Percentiles rank a stretch among this genome's conserved stretches.
Evolutionary conservation across 2,113 vertebrate species (phyloP).

Genomic region (Ictalurus furcatus): DNA sequence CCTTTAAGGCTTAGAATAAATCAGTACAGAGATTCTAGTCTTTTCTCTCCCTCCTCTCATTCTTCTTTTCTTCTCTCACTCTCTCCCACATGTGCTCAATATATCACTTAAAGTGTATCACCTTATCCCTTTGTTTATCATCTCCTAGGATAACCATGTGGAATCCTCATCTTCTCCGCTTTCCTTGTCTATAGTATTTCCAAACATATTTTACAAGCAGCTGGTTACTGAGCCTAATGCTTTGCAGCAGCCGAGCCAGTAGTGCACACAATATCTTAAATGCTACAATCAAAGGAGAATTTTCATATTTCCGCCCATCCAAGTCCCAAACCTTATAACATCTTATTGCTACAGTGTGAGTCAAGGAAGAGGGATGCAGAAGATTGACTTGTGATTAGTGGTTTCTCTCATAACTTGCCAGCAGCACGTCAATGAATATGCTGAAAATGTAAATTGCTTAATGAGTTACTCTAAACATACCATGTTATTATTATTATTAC

Average conservation of each 20-base stretch:
- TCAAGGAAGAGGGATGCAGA: slow-evolving; percentile 59
- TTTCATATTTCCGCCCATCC: slow-evolving; percentile 85
- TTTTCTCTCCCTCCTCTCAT: slow-evolving; percentile 1
- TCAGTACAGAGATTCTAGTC: slow-evolving; percentile 66
- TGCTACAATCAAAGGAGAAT: slow-evolving; percentile 98
- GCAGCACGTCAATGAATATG: not conserved
- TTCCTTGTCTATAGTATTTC: slow-evolving; percentile 88
- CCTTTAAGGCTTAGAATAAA: slow-evolving; percentile 71
- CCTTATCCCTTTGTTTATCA: slow-evolving; percentile 86
- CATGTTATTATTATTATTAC: not conserved
- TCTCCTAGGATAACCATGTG: slow-evolving; percentile 88
- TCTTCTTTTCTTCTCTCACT: slow-evolving; percentile 44
- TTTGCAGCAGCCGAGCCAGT: slow-evolving; percentile 91
- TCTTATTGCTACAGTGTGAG: slow-evolving; percentile 76
- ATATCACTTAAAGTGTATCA: slow-evolving; percentile 88
- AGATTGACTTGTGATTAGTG: slow-evolving; percentile 13
- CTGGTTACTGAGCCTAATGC: slow-evolving; percentile 86
- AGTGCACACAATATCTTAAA: slow-evolving; percentile 97
- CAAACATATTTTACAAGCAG: slow-evolving; percentile 93
- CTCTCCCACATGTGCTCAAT: slow-evolving; percentile 82
- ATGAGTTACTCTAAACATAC: not conserved
- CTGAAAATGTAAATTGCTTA: not conserved
- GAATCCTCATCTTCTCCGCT: slow-evolving; percentile 91
- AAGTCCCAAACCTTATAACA: slow-evolving; percentile 54
- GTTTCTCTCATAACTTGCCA: not conserved